Conservation (phyloP, 1,140 invertebrate genomes). For the Rhynchophorus ferrugineus region DNA sequence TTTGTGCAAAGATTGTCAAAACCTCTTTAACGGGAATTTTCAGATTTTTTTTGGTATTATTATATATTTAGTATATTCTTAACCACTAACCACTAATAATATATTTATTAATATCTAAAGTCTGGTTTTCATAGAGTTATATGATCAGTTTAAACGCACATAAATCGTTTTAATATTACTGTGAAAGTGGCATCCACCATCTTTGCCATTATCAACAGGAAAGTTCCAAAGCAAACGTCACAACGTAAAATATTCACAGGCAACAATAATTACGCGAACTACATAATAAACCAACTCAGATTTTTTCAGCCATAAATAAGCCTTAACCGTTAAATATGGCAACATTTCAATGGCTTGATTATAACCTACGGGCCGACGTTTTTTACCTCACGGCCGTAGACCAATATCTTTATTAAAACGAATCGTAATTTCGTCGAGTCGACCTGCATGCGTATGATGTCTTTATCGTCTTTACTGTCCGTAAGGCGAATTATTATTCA, state of each 20-base stretch:
- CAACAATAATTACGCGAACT: slow-evolving; percentile 11
- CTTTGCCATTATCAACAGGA: too few species aligned
- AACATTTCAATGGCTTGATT: slow-evolving; percentile 19
- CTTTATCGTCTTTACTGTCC: not conserved
- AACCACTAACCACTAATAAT: too few species aligned
- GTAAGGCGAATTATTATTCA: not conserved
- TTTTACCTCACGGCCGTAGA: slow-evolving; percentile 1
- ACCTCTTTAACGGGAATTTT: too few species aligned
- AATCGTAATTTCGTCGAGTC: not conserved
- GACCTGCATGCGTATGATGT: not conserved
- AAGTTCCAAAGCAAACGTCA: not conserved
- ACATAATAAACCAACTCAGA: slow-evolving; percentile 7
- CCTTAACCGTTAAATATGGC: slow-evolving; percentile 16
- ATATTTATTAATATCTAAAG: too few species aligned
- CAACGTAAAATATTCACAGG: slow-evolving; percentile 9
- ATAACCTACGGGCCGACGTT: slow-evolving; percentile 6
- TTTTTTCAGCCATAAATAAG: slow-evolving; percentile 15
- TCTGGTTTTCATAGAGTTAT: too few species aligned
- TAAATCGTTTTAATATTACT: too few species aligned
- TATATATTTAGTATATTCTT: too few species aligned
- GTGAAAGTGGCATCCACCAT: too few species aligned
- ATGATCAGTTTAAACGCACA: too few species aligned
- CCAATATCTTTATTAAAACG: slow-evolving; percentile 2
- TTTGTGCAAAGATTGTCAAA: too few species aligned
- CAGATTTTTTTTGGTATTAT: too few species aligned